Base-by-base conservation (phyloP, 2,797 vertebrate species). In the Enteromius afrohamiltoni region DNA sequence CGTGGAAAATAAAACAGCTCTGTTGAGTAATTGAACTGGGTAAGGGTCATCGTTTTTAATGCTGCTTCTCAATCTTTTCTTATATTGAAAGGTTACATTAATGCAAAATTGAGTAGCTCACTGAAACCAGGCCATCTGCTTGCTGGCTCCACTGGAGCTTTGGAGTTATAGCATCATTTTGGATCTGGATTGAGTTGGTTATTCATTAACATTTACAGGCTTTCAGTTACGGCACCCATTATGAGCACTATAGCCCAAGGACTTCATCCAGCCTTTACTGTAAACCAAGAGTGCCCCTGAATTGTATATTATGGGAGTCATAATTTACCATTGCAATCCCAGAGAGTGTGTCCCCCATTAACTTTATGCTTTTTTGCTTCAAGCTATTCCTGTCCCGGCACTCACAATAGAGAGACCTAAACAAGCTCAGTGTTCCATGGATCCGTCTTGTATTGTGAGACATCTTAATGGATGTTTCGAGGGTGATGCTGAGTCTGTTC, bases 341-440 rank as follows among this genome's bases (percentile, higher is more conserved):
- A 70, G 73, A 83, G 86, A 82, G 85, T 85, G 82, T 77, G 86
- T 84, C 83, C 64, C 84, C 84, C 70, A 87, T 87, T 88, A 85
- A 80, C 70, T 58, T 73, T 79, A 68, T 86, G 83, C 79, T 82
- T 84, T 83, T 71, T 77, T 65, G 79, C 83, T 84, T 67, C 80
- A 79, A 82, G 82, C 85, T 77, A 84, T 86, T 84, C 75, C 82
- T 81, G 82, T 81, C 85, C 73, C 67, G 67, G 65, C 67, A 58
- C 78, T 84, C 79, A 85, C 82, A 83, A 84, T 76, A 55, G 83
- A 78, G 68, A 70, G 40, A 65, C 69, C 82, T 82, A 80, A 85
- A 85, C 85, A 85, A 82, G 83, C 85, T 47, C 65, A 82, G 69
- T 77, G 71, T 64, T 83, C 77, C 55, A 79, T 87, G 81, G 81